Base-by-base conservation (phyloP, 1,140 invertebrate genomes). In the Andrena cerasifolii region DNA sequence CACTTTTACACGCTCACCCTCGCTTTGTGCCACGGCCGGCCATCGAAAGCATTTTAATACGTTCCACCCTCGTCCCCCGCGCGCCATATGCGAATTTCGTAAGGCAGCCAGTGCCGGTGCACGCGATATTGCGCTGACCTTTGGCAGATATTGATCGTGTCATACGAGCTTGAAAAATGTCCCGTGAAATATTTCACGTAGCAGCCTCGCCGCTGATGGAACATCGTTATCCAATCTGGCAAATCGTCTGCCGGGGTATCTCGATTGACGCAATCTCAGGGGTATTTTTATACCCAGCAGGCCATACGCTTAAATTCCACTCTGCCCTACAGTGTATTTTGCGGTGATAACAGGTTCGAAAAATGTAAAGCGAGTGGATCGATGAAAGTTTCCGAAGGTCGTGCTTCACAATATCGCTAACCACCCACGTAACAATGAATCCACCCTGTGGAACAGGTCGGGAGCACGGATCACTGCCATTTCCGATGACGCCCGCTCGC, bases 11-110 rank as follows among this genome's bases (percentile, higher is more conserved):
- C 40, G 28, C 45, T 62, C 56, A 12, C 79, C 78, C 67, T 65
- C 59, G 33, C 33, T 31, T 36, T 45, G 26, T 0, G 3, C 61
- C 73, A 21, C 31, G 12, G 0, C 26, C 31, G 45, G 28, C 2
- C 49, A 56, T 45, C 26, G 62, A 73, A 80, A 82, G 74, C 74
- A 79, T 86, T 88, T 85, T 86, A 86, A 88, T 82, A 54, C 73
- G 53, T 83, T 74, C 79, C 72, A 83, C 75, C 74, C 79, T 75
- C 58, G 24, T 26, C 58, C 47, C 67, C 10, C 28, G 54, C 10
- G 28, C 14, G 78, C 77, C 74, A 76, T 84, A 80, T 59, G 59
- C 63, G 36, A 21, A 62, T 83, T 82, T 70, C 54, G 59, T 47
- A 75, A 79, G 82, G 70, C 73, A 26, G 63, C 12, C 31, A 24